Evolutionary conservation across 2,113 vertebrate genomes (phyloP).

Genomic region (Chloropsis hardwickii): DNA sequence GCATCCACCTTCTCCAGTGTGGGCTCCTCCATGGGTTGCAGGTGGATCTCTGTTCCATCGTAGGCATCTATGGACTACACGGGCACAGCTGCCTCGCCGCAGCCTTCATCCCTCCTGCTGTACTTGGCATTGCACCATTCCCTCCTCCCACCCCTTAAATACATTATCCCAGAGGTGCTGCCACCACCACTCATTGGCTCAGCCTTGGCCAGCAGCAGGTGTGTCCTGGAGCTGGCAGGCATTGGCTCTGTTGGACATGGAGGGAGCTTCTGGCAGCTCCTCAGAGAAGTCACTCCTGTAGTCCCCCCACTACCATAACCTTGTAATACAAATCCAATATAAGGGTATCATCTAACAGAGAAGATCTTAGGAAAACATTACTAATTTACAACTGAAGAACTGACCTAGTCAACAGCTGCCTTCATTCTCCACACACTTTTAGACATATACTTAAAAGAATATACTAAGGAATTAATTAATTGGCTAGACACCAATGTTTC

Average conservation of each 20-base stretch:
- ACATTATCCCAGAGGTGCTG: background rate
- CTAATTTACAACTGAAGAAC: background rate
- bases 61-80: background rate
- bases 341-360: background rate
- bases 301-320: rapidly evolving
- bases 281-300: background rate
- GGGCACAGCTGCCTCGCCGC: background rate
- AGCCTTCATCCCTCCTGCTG: background rate
- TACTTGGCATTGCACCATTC: background rate
- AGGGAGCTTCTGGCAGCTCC: background rate
- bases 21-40: background rate
- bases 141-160: background rate
- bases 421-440: background rate
- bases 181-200: background rate
- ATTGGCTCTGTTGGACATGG: background rate
- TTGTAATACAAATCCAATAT: background rate
- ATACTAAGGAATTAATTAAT: background rate
- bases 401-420: background rate
- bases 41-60: background rate
- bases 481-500: background rate
- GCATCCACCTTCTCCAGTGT: background rate
- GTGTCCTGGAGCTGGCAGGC: background rate
- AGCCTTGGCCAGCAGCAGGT: background rate
- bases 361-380: background rate
- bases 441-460: background rate